Base-by-base conservation (phyloP, 1,140 invertebrate species). In the Diabrotica undecimpunctata region DNA sequence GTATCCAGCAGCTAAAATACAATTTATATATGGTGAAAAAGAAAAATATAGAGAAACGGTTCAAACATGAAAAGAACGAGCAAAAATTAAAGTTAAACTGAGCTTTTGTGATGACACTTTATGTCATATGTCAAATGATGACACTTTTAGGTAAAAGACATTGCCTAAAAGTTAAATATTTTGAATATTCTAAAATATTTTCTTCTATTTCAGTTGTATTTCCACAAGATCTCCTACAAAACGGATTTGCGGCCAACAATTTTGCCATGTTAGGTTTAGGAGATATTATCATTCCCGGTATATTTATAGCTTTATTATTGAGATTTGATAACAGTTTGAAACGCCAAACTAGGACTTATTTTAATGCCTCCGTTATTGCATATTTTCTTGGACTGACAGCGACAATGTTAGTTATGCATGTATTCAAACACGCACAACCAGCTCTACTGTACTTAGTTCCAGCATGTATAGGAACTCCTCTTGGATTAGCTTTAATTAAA, bases 201-300 rank as follows among this genome's bases (percentile, higher is more conserved):
- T 25, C 25, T 54, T 54, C 12, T 62, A n/a, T 82, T 83, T 59
- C 81, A 93, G 91, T 99, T 81, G 92, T 99, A 37, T 99, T 99
- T 80, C 98, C 98, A 7, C 96, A 99, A 86, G 97, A 99, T 80
- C 82, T 99, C 35, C 82, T 99, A 5, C 90, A 95, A 74, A 94
- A 95, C 73, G 97, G 98, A 4, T 78, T 98, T 9, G 86, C 83
- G 66, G 96, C 95, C 7, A 91, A 86, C 66, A 99, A 99, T 81
- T 98, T 98, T 83, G 96, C 97, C 5, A 99, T 99, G 96, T 80
- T 99, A 10, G 98, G 98, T 6, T 85, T 99, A 6, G 98, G 98
- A 14, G 98, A 99, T 78, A 98, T 99, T 74, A 97, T 99, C 7
- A 94, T 99, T 72, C 98, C 97, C 13, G 98, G 98, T 65, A 99